Conservation (phyloP, 2,797 vertebrate species). For the Thunnus albacares region DNA sequence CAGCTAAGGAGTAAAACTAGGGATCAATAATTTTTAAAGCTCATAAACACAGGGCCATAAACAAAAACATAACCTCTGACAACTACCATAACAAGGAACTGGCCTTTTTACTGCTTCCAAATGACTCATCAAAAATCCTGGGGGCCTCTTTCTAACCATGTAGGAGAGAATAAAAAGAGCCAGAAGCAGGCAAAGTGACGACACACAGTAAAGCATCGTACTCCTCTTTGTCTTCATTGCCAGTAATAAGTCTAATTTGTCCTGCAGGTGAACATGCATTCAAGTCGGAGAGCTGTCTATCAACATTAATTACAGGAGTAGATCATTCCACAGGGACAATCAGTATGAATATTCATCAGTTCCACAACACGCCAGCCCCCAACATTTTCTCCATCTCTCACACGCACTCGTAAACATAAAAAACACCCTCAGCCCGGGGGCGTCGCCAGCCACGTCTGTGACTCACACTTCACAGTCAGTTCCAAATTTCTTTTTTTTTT, state of each 20-base stretch:
- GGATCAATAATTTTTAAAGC: slow-evolving; percentile 14
- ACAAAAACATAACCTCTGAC: slow-evolving; percentile 39
- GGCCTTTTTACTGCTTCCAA: slow-evolving; percentile 15
- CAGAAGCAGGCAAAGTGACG: slow-evolving; percentile 36
- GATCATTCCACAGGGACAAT: slow-evolving; percentile 94
- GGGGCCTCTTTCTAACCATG: background rate
- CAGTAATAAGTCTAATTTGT: slow-evolving; percentile 78
- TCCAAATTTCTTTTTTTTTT: slow-evolving; percentile 1
- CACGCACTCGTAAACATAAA: slow-evolving; percentile 42
- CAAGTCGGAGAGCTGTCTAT: slow-evolving; percentile 95
- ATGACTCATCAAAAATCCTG: slow-evolving; percentile 38
- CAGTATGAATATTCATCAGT: slow-evolving; percentile 97
- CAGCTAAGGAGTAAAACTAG: background rate
- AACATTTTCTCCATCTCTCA: slow-evolving; percentile 39
- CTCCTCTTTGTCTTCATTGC: slow-evolving; percentile 53
- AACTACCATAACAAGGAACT: slow-evolving; percentile 10
- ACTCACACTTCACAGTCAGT: slow-evolving; percentile 61
- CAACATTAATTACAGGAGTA: slow-evolving; percentile 88
- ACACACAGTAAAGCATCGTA: slow-evolving; percentile 37
- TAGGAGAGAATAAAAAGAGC: slow-evolving; percentile 13
- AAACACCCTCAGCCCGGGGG: slow-evolving; percentile 58
- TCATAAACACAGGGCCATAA: background rate
- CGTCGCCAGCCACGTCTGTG: slow-evolving; percentile 53
- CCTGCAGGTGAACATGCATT: slow-evolving; percentile 88
- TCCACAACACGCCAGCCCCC: slow-evolving; percentile 84